Evolutionary conservation across 2,888 invertebrate genomes (phyloP).

Genomic region (Oxystoma pomonae): DNA sequence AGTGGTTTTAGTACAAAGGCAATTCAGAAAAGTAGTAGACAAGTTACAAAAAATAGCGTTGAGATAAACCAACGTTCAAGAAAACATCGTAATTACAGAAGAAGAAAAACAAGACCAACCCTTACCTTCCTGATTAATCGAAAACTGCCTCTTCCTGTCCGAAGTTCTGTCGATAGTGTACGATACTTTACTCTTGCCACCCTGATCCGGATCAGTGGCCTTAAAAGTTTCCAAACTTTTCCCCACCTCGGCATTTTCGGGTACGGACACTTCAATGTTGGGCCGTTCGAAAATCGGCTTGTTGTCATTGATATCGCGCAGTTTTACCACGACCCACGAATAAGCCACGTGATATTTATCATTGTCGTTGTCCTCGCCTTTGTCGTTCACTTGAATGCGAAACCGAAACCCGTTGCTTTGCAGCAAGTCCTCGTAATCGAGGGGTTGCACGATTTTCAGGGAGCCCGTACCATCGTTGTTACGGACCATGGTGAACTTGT

Average conservation of each 20-base stretch:
- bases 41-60: too few relatives aligned
- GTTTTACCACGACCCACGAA: constrained; percentile 90
- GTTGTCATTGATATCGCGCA: constrained; percentile 96
- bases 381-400: constrained; percentile 91
- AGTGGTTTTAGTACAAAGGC: too few relatives aligned
- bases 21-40: too few relatives aligned
- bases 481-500: constrained; percentile 95
- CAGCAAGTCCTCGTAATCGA: constrained; percentile 91
- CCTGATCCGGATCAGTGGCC: constrained; percentile 94
- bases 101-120: too few relatives aligned
- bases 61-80: too few relatives aligned
- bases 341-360: constrained; percentile 97
- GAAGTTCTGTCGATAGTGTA: constrained; percentile 90
- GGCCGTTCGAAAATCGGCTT: constrained; percentile 92
- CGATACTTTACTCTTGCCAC: constrained; percentile 86
- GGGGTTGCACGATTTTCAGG: constrained; percentile 89
- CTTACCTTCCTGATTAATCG: constrained; percentile 84
- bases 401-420: constrained; percentile 95
- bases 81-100: too few relatives aligned
- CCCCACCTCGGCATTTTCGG: constrained; percentile 89
- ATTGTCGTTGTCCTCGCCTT: constrained; percentile 92
- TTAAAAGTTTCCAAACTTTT: constrained; percentile 89
- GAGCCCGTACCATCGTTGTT: constrained; percentile 95
- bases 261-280: constrained; percentile 87
- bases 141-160: constrained; percentile 89